These are phyloP conservation scores for Apteryx owenii DNA, from an alignment of 2,113 vertebrate species.

Conservation along the genomic window DNA sequence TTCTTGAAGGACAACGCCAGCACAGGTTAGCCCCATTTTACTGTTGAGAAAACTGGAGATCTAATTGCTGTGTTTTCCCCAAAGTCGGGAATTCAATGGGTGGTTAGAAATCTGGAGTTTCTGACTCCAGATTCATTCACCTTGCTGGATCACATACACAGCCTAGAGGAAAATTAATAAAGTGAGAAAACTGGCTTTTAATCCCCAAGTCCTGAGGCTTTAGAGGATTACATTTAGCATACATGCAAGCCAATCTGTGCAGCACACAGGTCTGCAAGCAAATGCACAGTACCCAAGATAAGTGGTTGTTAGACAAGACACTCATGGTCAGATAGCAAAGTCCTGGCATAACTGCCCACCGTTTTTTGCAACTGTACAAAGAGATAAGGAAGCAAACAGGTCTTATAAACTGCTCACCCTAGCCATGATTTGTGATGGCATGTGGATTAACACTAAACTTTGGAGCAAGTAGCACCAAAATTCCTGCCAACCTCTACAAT, in stretches of 20 bases:
- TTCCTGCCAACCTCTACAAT: neutral
- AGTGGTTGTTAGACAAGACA: neutral
- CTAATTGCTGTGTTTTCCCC: neutral
- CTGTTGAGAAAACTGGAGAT: neutral
- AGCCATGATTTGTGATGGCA: neutral
- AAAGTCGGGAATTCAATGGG: neutral
- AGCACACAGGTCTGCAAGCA: neutral
- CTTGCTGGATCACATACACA: neutral
- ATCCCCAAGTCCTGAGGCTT: neutral
- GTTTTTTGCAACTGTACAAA: neutral
- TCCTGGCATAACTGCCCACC: neutral
- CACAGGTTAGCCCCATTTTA: no score
- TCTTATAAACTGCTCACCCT: neutral
- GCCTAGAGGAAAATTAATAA: neutral
- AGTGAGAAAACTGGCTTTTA: neutral
- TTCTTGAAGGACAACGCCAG: neutral
- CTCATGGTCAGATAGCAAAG: neutral
- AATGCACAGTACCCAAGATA: neutral
- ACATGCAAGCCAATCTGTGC: neutral
- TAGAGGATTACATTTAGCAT: neutral
- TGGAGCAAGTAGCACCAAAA: neutral
- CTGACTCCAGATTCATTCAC: neutral
- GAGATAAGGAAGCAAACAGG: neutral
- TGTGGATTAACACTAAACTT: neutral
- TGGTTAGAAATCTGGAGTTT: neutral